Evolutionary conservation across 2,797 vertebrate genomes (phyloP), one percentile per base, ranked within the genome.

Genomic region (Balearica regulorum): DNA sequence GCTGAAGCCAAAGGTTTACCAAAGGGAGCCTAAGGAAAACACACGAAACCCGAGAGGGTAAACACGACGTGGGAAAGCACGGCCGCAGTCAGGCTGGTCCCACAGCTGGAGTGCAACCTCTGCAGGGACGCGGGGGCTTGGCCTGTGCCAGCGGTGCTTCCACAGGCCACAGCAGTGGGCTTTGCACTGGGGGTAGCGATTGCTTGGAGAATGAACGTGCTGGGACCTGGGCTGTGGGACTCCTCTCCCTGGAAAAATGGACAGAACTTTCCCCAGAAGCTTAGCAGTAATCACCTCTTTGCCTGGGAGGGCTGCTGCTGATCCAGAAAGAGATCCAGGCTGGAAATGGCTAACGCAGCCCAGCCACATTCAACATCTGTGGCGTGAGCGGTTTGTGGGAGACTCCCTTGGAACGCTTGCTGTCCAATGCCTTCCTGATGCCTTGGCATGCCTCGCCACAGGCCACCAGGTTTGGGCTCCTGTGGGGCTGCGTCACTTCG

Each of bases 1-100:
- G 5, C 83, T 90, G 89, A 93, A 60, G 73, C 89, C 76, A 94
- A 93, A 97, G 61, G 25, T 92, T 96, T 97, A 70, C 94, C 71
- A 93, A 94, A 94, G 94, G 83, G 82, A 85, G 73, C 83, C 95
- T 90, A 91, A 81, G 83, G 93, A 96, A 96, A 97, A 93, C 89
- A 71, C 87, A 66, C 0, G 79, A 94, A 93, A 96, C 83, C 87
- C 8, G 64, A 97, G 95, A 93, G 54, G 55, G 64, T 93, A 94
- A 92, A 55, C 68, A 82, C 28, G 3, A 60, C 4, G 1, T 73
- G 65, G 51, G 81, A 73, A 90, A 85, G 21, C 62, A 10, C 3
- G 0, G 29, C 28, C 0, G 0, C 1, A 4, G 44, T 61, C 62
- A 44, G 37, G 41, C 83, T 73, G 51, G 82, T 91, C 89, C 43